Conservation (phyloP, 2,113 vertebrate species). For the Sinocyclocheilus grahami region DNA sequence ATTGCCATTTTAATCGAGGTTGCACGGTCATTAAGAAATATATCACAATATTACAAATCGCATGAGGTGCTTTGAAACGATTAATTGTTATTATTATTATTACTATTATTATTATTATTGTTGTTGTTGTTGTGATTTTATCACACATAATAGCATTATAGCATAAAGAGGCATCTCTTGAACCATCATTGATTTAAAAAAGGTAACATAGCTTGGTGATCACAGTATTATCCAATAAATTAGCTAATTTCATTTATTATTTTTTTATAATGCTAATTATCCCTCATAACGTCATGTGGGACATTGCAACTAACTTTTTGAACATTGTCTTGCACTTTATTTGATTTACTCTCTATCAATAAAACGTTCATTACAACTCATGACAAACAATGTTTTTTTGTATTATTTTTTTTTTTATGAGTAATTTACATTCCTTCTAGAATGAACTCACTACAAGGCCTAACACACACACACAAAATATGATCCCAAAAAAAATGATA, state of each 20-base stretch:
- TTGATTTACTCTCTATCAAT: background rate
- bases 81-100: background rate
- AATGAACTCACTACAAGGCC: background rate
- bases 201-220: background rate
- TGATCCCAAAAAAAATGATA: background rate
- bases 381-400: background rate
- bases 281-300: background rate
- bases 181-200: background rate
- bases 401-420: background rate
- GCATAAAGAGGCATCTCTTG: background rate
- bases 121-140: background rate
- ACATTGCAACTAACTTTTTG: background rate
- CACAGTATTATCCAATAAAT: background rate
- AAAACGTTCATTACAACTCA: background rate
- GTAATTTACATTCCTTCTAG: background rate
- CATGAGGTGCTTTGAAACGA: conserved; percentile 5
- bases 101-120: background rate
- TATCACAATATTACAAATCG: background rate
- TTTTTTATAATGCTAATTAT: background rate
- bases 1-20: conserved; percentile 42
- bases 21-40: conserved; percentile 8
- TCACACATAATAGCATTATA: background rate
- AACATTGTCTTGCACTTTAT: background rate
- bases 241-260: too few species aligned
- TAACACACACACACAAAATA: background rate